phyloP scores from a whole-genome alignment of 2,797 vertebrate genomes.

The Molossus alvarezi region DNA sequence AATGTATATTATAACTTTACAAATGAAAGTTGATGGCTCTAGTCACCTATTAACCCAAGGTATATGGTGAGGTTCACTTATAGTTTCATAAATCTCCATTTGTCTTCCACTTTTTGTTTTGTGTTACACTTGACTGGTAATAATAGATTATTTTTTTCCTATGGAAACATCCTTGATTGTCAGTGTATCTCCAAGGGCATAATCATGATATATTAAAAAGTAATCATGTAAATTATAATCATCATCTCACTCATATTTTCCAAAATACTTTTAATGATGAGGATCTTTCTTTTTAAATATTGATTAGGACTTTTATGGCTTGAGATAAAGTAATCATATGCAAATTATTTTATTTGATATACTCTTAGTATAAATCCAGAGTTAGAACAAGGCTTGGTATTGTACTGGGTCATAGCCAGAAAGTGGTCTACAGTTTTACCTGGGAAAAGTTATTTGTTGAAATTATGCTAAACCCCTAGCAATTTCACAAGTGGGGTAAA shows the following conservation, averaged over 20 bases:
- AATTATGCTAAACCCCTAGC: conserved; percentile 25
- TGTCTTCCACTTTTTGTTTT: not conserved
- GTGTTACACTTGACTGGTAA: conserved; percentile 45
- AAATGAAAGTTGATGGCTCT: conserved; percentile 20
- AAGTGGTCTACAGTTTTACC: conserved; percentile 52
- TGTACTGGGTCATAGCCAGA: conserved; percentile 17
- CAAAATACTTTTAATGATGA: conserved; percentile 70
- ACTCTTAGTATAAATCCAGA: conserved; percentile 55
- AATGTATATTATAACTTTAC: conserved; percentile 47
- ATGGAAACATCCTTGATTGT: conserved; percentile 71
- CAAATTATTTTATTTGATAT: conserved; percentile 70
- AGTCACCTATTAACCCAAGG: not conserved
- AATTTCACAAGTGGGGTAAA: conserved; percentile 5
- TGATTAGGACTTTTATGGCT: conserved; percentile 65
- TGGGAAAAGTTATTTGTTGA: conserved; percentile 56
- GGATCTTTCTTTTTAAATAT: conserved; percentile 61
- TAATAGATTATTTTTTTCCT: not conserved
- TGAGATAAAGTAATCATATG: conserved; percentile 55
- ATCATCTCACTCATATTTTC: conserved; percentile 65
- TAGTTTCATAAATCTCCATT: conserved; percentile 27
- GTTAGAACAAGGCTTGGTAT: conserved; percentile 28
- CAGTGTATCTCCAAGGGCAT: conserved; percentile 66
- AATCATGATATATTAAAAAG: conserved; percentile 77
- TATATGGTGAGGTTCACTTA: not conserved
- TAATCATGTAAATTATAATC: conserved; percentile 76